Percentiles rank a stretch among this genome's conserved stretches.
These are phyloP conservation scores for Crotalus horridus DNA, from an alignment of 2,113 vertebrate species.

Conservation along the genomic window DNA sequence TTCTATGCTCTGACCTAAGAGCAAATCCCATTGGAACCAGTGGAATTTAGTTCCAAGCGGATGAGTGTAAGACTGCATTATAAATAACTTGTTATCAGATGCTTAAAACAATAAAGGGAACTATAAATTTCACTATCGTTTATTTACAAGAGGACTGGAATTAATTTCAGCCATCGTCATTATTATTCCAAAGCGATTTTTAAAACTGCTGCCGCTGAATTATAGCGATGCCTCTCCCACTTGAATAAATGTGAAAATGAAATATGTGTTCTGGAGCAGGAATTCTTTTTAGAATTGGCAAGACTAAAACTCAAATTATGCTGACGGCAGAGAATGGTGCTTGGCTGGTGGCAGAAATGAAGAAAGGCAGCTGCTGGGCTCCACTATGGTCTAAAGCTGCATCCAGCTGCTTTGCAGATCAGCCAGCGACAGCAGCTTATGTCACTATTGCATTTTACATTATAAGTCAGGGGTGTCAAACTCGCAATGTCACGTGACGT, in stretches of 20 bases:
- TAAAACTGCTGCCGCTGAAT: background rate
- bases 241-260: background rate
- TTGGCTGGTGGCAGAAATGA: background rate
- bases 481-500: no score
- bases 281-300: constrained; percentile 18
- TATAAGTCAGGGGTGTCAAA: no score
- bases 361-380: background rate
- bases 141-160: background rate
- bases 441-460: constrained; percentile 7
- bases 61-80: background rate
- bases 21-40: background rate
- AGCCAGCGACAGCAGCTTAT: constrained; percentile 58
- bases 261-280: background rate
- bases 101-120: background rate
- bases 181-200: background rate
- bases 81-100: background rate
- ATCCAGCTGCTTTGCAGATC: background rate
- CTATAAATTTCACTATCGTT: background rate
- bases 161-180: background rate
- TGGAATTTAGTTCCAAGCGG: background rate
- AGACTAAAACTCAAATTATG: constrained; percentile 7
- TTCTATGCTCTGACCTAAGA: background rate
- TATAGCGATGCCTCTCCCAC: background rate
- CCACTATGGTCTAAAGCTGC: background rate
- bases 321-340: background rate